Percentiles rank a stretch among this genome's conserved stretches.
Conservation (phyloP, 2,888 invertebrate species). For the Leucoma salicis region DNA sequence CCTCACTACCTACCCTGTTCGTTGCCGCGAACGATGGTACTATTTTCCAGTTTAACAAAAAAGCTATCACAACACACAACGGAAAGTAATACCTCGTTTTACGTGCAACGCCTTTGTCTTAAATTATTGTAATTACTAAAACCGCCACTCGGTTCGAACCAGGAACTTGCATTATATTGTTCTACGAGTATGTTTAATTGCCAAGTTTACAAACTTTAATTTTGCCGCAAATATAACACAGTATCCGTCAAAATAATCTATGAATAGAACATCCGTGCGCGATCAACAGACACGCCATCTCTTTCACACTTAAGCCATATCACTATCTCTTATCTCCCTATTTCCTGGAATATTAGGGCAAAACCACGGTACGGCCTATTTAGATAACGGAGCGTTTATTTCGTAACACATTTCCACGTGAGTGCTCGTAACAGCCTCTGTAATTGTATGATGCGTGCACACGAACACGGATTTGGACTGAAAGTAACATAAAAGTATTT, state of each 20-base stretch:
- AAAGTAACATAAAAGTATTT: neutral
- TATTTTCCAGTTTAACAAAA: too few species aligned
- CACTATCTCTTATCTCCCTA: slow-evolving; percentile 18
- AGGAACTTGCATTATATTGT: too few species aligned
- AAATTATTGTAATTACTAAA: too few species aligned
- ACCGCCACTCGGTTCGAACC: too few species aligned
- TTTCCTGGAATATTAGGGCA: slow-evolving; percentile 21
- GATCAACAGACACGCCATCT: slow-evolving; percentile 11
- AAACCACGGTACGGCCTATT: slow-evolving; percentile 38
- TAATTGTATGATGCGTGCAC: neutral
- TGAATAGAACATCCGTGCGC: neutral
- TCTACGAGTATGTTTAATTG: too few species aligned
- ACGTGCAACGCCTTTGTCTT: too few species aligned
- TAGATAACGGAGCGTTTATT: slow-evolving; percentile 44
- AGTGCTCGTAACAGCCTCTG: slow-evolving; percentile 7
- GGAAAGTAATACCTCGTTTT: too few species aligned
- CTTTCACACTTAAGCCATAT: slow-evolving; percentile 1
- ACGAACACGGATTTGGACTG: neutral
- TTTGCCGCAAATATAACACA: neutral
- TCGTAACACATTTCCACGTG: slow-evolving; percentile 25
- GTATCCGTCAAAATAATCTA: neutral
- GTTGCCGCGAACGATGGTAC: too few species aligned
- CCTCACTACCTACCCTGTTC: too few species aligned
- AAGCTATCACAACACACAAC: too few species aligned
- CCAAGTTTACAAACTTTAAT: too few species aligned